These are phyloP conservation scores for Xyrauchen texanus DNA, from an alignment of 2,113 vertebrate genomes.

Conservation along the genomic window DNA sequence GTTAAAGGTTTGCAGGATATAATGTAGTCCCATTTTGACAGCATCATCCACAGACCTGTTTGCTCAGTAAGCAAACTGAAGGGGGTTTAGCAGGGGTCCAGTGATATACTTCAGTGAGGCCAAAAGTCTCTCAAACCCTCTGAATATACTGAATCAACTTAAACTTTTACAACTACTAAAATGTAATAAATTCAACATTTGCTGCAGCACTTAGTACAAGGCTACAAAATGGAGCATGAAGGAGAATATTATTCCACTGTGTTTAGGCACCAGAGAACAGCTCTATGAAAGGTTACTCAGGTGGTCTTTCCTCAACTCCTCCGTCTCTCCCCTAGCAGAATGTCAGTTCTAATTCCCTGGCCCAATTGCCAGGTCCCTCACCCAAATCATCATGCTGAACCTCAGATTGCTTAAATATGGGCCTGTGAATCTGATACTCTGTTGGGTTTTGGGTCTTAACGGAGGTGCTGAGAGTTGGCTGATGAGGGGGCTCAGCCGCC, in stretches of 20 bases:
- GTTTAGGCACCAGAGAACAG: constrained; percentile 62
- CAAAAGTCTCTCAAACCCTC: no score
- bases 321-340: constrained; percentile 50
- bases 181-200: background rate
- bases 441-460: constrained; percentile 51
- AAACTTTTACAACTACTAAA: background rate
- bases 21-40: no score
- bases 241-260: constrained; percentile 23
- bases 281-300: constrained; percentile 59
- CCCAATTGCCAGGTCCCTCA: constrained; percentile 36
- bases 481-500: constrained; percentile 46
- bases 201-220: constrained; percentile 1
- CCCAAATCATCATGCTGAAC: constrained; percentile 49
- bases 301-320: constrained; percentile 58
- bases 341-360: constrained; percentile 52
- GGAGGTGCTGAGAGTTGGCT: constrained; percentile 58
- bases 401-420: constrained; percentile 57
- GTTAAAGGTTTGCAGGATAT: no score
- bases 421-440: constrained; percentile 58
- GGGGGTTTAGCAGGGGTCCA: no score
- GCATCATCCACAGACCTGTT: no score
- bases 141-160: background rate
- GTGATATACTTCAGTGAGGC: no score
- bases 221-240: background rate
- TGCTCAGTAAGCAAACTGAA: no score